These are phyloP conservation scores for Drosophila longiperda DNA, from an alignment of 2,888 invertebrate genomes.

Conservation along the genomic window DNA sequence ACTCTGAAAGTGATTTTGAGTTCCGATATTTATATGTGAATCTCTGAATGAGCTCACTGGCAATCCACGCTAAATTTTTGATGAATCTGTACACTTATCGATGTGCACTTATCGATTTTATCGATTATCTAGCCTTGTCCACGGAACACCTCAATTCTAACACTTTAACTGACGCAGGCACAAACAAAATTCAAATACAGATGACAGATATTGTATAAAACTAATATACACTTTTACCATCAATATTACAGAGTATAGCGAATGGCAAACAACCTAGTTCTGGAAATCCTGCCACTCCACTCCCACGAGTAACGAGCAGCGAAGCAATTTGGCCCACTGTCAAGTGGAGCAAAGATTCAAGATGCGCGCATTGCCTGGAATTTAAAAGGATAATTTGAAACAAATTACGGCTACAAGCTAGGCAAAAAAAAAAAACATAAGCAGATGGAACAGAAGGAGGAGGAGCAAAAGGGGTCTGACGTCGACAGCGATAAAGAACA, in stretches of 20 bases:
- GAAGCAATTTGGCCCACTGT: slow-evolving; percentile 69
- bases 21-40: neutral
- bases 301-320: slow-evolving; percentile 46
- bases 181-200: neutral
- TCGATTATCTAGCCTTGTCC: neutral
- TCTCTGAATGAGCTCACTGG: neutral
- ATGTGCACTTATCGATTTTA: neutral
- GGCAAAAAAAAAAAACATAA: slow-evolving; percentile 17
- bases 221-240: neutral
- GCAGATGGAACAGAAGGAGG: neutral
- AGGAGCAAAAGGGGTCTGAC: neutral
- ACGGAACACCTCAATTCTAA: neutral
- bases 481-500: slow-evolving; percentile 30
- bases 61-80: neutral
- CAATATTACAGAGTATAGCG: neutral
- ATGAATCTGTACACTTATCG: neutral
- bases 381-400: slow-evolving; percentile 79
- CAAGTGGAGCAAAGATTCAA: slow-evolving; percentile 35
- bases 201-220: neutral
- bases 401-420: slow-evolving; percentile 61
- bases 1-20: neutral
- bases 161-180: neutral
- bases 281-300: neutral
- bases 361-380: slow-evolving; percentile 45
- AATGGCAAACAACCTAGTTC: neutral